Percentiles rank a stretch among this genome's conserved stretches.
Evolutionary conservation across 2,797 vertebrate species (phyloP).

Genomic region (Sardinella longiceps): DNA sequence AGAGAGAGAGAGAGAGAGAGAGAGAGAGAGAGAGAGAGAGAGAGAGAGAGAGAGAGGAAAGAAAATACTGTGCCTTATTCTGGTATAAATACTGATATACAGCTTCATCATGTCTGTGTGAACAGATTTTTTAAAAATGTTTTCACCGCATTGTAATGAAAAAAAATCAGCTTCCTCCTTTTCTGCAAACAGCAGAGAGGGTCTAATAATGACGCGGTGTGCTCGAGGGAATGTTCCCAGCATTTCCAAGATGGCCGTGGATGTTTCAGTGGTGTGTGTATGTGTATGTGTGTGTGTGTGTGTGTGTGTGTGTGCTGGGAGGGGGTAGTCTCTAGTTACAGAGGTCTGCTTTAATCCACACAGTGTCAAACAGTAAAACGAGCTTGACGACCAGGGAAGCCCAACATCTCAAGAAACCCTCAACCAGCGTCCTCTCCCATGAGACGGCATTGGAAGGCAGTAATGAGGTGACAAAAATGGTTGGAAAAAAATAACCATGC

Average conservation of each 20-base stretch:
- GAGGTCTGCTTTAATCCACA: conserved; percentile 22
- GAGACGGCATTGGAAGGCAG: neutral
- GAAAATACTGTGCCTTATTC: neutral
- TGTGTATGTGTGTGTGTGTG: conserved; percentile 8
- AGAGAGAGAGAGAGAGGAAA: neutral
- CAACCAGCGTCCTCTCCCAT: conserved; percentile 5
- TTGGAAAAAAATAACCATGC: conserved; percentile 1
- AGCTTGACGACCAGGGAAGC: conserved; percentile 4
- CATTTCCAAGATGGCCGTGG: conserved; percentile 9
- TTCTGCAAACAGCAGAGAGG: neutral
- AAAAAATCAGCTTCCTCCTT: neutral
- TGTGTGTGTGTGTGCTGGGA: neutral
- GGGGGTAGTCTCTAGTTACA: conserved; percentile 10
- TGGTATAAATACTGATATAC: neutral
- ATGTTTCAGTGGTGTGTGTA: conserved; percentile 9
- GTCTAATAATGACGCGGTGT: neutral
- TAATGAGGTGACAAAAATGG: conserved; percentile 11
- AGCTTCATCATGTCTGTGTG: neutral
- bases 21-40: neutral
- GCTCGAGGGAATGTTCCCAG: conserved; percentile 14
- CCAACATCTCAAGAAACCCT: conserved; percentile 15
- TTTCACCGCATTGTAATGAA: neutral
- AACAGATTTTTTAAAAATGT: neutral
- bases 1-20: neutral
- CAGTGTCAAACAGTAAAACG: conserved; percentile 7